Evolutionary conservation across 2,888 invertebrate genomes (phyloP).

Genomic region (Zhuqinia jingwanae): DNA sequence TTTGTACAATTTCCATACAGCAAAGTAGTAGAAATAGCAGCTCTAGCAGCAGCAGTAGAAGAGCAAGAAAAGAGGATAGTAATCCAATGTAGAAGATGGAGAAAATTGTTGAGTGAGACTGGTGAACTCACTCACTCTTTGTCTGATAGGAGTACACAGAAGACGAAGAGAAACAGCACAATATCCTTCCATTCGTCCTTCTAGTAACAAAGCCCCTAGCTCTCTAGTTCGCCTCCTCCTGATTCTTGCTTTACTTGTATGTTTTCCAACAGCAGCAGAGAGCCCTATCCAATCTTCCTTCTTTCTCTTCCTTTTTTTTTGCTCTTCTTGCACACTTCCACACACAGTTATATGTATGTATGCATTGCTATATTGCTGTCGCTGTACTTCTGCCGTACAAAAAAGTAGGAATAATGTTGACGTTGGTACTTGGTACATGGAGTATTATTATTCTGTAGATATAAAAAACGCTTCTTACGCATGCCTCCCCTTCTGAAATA

Average conservation of each 20-base stretch:
- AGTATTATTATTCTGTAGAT: slow-evolving; percentile 7
- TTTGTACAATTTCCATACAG: slow-evolving; percentile 10
- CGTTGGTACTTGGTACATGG: slow-evolving; percentile 40
- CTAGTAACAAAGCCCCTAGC: slow-evolving; percentile 69
- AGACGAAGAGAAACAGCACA: slow-evolving; percentile 46
- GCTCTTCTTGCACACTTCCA: slow-evolving; percentile 3
- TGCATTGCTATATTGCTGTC: neutral
- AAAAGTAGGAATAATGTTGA: slow-evolving; percentile 16
- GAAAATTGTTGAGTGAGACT: slow-evolving; percentile 35
- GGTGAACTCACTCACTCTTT: too few species aligned
- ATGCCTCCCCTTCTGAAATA: slow-evolving; percentile 60
- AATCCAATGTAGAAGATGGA: slow-evolving; percentile 60
- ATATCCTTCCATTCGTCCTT: slow-evolving; percentile 69
- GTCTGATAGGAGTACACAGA: neutral
- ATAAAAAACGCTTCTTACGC: slow-evolving; percentile 59
- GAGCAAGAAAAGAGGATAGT: slow-evolving; percentile 37
- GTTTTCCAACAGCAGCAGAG: slow-evolving; percentile 38
- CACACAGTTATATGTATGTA: neutral
- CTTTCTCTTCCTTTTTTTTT: slow-evolving; percentile 11
- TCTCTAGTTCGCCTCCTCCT: slow-evolving; percentile 60
- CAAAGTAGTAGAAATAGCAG: slow-evolving; percentile 30
- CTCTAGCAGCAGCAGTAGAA: slow-evolving; percentile 39
- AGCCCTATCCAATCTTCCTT: slow-evolving; percentile 17
- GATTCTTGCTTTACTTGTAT: slow-evolving; percentile 63
- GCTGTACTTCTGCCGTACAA: neutral